Conservation (phyloP, 2,797 vertebrate species). For the Centroberyx gerrardi region DNA sequence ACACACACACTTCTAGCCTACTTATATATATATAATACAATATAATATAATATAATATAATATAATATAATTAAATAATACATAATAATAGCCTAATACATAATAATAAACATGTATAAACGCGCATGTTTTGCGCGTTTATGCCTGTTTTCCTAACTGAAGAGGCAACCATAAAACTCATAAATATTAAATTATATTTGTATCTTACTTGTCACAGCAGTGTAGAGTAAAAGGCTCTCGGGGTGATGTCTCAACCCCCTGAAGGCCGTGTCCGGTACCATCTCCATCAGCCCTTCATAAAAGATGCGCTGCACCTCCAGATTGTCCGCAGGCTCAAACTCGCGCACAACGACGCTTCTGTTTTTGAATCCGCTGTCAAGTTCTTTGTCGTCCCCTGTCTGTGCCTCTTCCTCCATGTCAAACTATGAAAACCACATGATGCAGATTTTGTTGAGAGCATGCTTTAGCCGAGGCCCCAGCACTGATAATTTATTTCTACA, state of each 20-base stretch:
- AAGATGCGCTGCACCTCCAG: conserved; percentile 16
- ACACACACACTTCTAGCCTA: too few relatives aligned
- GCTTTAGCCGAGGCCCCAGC: too few relatives aligned
- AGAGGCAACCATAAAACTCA: neutral
- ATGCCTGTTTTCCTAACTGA: neutral
- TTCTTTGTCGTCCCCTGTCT: neutral
- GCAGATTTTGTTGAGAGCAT: too few relatives aligned
- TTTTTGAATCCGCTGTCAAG: neutral
- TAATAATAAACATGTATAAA: too few relatives aligned
- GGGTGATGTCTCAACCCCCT: conserved; percentile 63
- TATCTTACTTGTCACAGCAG: conserved; percentile 48
- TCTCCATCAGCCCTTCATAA: conserved; percentile 68
- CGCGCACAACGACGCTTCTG: conserved; percentile 41
- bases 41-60: neutral
- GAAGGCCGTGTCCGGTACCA: conserved; percentile 70
- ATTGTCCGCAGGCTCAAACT: conserved; percentile 51
- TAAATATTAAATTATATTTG: neutral
- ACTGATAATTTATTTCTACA: too few relatives aligned
- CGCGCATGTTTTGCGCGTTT: too few relatives aligned
- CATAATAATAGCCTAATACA: too few relatives aligned
- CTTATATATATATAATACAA: too few relatives aligned
- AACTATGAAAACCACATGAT: too few relatives aligned
- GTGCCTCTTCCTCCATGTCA: neutral
- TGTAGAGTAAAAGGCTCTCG: conserved; percentile 69
- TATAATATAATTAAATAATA: neutral